Evolutionary conservation across 1,140 invertebrate species (phyloP), one percentile per base, ranked within the genome.

Genomic region (Drosophila orosa): DNA sequence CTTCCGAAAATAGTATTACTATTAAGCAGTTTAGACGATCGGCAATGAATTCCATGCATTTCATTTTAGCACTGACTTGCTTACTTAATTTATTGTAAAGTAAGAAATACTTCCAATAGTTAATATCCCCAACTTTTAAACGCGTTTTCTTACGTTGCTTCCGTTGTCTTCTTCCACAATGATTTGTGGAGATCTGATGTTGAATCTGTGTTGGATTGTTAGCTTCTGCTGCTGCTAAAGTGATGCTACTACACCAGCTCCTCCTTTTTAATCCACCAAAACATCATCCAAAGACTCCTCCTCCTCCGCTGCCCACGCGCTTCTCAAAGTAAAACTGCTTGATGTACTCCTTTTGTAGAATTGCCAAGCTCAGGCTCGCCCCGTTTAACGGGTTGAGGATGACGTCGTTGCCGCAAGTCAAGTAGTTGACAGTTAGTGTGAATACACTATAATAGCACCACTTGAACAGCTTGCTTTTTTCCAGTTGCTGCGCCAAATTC

Each of bases 241-340:
- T 9, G 22, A 27, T 33, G n/a, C 22, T 29, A 40, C 31, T 19
- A 35, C 17, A 27, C 52, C 44, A 45, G 58, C 39, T 33, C 3
- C 52, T 40, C 9, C 22, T 77, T 44, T 31, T 74, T 45, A 74
- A 89, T 89, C 85, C 90, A 85, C 78, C 66, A 73, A 80, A 80
- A 25, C 57, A 69, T 10, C 19, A 47, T 22, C 19, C 42, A 33
- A 22, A 40, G 24, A 35, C 19, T 25, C 3, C 50, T n/a, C 48
- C 48, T 78, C 84, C 89, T 80, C 84, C 84, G 27, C 84, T 91
- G 37, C 89, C 84, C 10, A 85, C 90, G 24, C 89, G 69, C 40
- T 91, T 91, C 17, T 89, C 89, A 57, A 91, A 91, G 50, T 78
- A 83, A 39, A 89, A 91, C 48, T 91, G 89, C 25, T 89, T 85